Percentiles rank a stretch among this genome's conserved stretches.
Evolutionary conservation across 2,888 invertebrate species (phyloP).

Genomic region (Eilema griseolum): DNA sequence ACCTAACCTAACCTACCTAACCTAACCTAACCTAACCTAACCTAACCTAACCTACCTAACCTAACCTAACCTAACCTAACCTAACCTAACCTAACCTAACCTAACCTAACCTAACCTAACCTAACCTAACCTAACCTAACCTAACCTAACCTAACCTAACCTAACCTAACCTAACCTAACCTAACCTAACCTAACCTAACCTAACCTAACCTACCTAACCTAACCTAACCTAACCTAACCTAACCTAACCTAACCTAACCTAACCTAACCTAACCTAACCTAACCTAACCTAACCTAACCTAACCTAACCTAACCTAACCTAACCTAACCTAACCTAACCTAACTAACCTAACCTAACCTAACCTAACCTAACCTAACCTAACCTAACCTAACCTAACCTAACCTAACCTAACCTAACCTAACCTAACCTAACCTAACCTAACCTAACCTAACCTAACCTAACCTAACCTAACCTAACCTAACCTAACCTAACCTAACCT

Average conservation of each 20-base stretch:
- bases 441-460: conserved; percentile 41
- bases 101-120: conserved; percentile 38
- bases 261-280: conserved; percentile 23
- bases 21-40: conserved; percentile 33
- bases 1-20: conserved; percentile 31
- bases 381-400: conserved; percentile 25
- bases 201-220: conserved; percentile 22
- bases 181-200: conserved; percentile 26
- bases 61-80: conserved; percentile 42
- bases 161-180: conserved; percentile 26
- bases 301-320: conserved; percentile 28
- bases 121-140: conserved; percentile 38
- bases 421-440: conserved; percentile 40
- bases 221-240: conserved; percentile 19
- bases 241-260: conserved; percentile 20
- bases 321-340: conserved; percentile 29
- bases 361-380: conserved; percentile 37
- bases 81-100: conserved; percentile 50
- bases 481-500: conserved; percentile 38
- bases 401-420: conserved; percentile 30
- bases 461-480: conserved; percentile 41
- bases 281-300: conserved; percentile 29
- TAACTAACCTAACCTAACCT: conserved; percentile 48
- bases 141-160: conserved; percentile 41
- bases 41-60: conserved; percentile 33